Evolutionary conservation across 2,113 vertebrate genomes (phyloP).

Genomic region (Bolborhynchus lineola): DNA sequence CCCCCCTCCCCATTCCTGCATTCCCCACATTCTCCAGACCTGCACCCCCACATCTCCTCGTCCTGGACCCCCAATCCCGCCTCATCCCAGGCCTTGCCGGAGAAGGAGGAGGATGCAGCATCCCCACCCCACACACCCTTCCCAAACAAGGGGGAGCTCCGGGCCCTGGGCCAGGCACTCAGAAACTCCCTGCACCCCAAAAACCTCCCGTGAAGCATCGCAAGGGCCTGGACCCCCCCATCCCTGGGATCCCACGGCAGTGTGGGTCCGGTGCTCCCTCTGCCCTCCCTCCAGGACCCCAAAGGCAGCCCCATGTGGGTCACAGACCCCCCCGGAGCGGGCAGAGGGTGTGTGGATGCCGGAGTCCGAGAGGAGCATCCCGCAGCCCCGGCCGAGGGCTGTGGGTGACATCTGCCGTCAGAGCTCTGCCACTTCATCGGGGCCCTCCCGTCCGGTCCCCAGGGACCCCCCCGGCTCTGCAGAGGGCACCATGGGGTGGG

Average conservation of each 20-base stretch:
- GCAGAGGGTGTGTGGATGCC: neutral
- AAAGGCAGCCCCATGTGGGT: neutral
- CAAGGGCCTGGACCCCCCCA: neutral
- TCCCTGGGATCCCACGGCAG: accelerated
- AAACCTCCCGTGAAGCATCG: neutral
- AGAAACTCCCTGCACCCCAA: neutral
- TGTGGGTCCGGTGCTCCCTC: neutral
- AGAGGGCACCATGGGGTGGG: neutral
- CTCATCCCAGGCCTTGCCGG: neutral
- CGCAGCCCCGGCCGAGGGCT: neutral
- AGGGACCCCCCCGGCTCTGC: neutral
- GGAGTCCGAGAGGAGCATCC: neutral
- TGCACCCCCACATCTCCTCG: neutral
- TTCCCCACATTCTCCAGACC: neutral
- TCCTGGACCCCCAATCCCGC: neutral
- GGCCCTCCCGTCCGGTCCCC: neutral
- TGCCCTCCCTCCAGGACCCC: neutral
- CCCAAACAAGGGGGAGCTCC: neutral
- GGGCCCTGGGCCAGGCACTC: neutral
- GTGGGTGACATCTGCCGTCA: constrained; percentile 14
- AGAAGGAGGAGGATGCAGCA: neutral
- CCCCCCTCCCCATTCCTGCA: accelerated
- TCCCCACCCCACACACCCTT: neutral
- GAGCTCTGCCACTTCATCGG: neutral
- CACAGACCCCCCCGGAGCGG: neutral